A percentile compares a stretch with the other conserved stretches of the same genome.
These are phyloP conservation scores for Nephrotoma flavescens DNA, from an alignment of 2,888 invertebrate genomes.

Conservation along the genomic window DNA sequence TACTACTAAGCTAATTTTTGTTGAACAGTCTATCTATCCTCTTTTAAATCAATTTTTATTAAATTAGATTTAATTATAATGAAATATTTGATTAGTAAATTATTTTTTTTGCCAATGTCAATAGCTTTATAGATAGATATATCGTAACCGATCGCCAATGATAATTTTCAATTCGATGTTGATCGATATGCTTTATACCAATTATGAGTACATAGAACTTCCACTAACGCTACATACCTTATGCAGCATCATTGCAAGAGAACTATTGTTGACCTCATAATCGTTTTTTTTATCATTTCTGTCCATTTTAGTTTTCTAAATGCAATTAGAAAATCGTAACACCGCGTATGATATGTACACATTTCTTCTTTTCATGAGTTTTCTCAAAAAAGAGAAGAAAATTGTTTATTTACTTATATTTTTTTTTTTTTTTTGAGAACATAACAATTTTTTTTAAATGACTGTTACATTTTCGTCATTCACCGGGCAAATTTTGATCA, in stretches of 20 bases:
- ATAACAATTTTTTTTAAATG: background rate
- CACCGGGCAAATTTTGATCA: background rate
- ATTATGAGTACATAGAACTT: no score
- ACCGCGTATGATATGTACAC: background rate
- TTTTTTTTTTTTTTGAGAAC: background rate
- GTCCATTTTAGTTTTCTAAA: background rate
- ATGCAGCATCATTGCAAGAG: background rate
- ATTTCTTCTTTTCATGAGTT: background rate
- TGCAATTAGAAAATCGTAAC: background rate
- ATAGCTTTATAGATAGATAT: no score
- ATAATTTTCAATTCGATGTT: no score
- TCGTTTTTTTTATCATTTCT: background rate
- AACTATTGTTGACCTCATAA: no score
- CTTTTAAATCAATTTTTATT: no score
- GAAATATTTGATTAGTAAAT: no score
- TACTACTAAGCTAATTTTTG: no score
- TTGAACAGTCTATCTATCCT: no score
- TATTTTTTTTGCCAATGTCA: no score
- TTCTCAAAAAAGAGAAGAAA: background rate
- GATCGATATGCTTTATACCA: no score
- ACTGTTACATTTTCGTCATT: conserved; percentile 3
- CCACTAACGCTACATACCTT: background rate
- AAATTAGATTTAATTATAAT: no score
- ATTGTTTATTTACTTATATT: background rate
- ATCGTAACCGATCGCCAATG: no score